Evolutionary conservation across 1,140 invertebrate genomes (phyloP), one percentile per base, ranked within the genome.

Genomic region (Bicyclus anynana): DNA sequence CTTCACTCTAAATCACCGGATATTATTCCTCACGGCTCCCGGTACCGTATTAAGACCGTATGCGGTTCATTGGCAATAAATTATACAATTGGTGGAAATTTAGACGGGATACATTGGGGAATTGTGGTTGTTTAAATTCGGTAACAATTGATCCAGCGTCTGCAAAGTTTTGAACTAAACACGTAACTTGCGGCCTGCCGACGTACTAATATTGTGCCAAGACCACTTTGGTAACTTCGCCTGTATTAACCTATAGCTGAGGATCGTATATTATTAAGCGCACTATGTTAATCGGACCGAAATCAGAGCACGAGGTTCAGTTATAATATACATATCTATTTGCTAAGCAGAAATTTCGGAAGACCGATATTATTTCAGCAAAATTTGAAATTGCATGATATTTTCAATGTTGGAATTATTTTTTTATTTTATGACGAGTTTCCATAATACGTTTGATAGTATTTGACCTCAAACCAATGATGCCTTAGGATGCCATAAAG

Each of bases 91-190:
- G 59, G 51, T 58, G 40, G 59, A 59, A 62, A 66, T 62, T 68
- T 62, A 64, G 65, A 64, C 66, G 54, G 52, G 33, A 64, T 35
- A 53, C 56, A 53, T 47, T 55, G 42, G 60, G 59, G 59, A 60
- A 56, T 61, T 61, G 59, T 42, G 59, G 71, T 63, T 62, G 62
- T 59, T 63, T 65, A 67, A 67, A 72, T 74, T 67, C 54, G 53
- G 66, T 56, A 70, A 65, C 72, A 72, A 67, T 72, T 70, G 61
- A 71, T 72, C 59, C 47, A 60, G 56, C 51, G 78, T 82, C 79
- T 82, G 77, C 65, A 76, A 82, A 82, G 69, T 82, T 81, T 26
- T 13, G 55, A 74, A 72, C 63, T 75, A 73, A 76, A 64, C 66
- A 69, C 57, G 65, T 62, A 69, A 70, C 62, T 78, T 69, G 69